Evolutionary conservation across 2,113 vertebrate genomes (phyloP).

Genomic region (Caracal caracal): DNA sequence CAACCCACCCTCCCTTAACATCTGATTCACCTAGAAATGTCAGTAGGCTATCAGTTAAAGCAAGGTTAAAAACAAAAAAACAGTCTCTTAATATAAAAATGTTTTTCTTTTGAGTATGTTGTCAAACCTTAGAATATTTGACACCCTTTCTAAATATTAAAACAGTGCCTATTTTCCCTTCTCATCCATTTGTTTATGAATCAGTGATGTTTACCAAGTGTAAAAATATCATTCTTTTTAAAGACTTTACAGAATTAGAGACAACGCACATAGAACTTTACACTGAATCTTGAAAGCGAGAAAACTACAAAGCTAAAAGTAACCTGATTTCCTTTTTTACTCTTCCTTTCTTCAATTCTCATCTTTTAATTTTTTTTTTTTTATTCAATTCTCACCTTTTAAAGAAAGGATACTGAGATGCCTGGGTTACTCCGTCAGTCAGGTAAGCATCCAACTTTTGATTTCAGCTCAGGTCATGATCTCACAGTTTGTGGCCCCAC

Average conservation of each 20-base stretch:
- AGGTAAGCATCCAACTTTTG: too few relatives aligned
- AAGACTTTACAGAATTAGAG: slow-evolving; percentile 18
- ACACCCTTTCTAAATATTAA: slow-evolving; percentile 21
- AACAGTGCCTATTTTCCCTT: not conserved
- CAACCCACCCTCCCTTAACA: not conserved
- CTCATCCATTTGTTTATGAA: not conserved
- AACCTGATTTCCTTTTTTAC: not conserved
- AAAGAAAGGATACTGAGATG: too few relatives aligned
- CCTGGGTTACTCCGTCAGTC: too few relatives aligned
- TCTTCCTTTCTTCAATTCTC: not conserved
- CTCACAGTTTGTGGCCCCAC: too few relatives aligned
- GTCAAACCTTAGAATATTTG: slow-evolving; percentile 30
- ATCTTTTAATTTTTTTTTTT: not conserved
- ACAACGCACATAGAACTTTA: not conserved
- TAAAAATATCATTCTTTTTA: not conserved
- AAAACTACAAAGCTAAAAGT: not conserved
- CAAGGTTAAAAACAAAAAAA: not conserved
- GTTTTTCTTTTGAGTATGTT: not conserved
- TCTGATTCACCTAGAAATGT: not conserved
- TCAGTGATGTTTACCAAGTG: not conserved
- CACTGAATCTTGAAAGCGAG: not conserved
- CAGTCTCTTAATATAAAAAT: not conserved
- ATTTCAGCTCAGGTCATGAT: too few relatives aligned
- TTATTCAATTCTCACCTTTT: not conserved
- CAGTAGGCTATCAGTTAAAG: not conserved